phyloP scores from a whole-genome alignment of 2,113 vertebrate species.

The Syrmaticus mikado region DNA sequence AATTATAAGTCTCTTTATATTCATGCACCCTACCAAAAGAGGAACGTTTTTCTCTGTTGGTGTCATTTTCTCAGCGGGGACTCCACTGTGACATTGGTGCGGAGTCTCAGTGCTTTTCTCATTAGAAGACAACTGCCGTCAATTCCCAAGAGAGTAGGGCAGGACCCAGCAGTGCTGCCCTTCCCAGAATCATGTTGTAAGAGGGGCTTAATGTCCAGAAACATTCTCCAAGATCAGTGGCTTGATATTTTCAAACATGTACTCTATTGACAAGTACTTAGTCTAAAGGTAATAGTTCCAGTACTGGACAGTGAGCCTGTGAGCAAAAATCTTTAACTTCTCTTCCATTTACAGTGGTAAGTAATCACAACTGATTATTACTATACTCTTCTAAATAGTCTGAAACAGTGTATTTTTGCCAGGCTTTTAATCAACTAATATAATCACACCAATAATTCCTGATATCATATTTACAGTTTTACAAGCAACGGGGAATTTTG shows the following conservation, averaged over 20 bases:
- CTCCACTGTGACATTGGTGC: constrained; percentile 68
- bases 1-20: constrained; percentile 83
- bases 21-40: constrained; percentile 78
- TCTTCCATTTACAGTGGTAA: background rate
- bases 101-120: constrained; percentile 76
- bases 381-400: background rate
- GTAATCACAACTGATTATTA: background rate
- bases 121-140: constrained; percentile 70
- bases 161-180: background rate
- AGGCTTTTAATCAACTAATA: background rate
- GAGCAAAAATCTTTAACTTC: background rate
- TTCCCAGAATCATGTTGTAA: background rate
- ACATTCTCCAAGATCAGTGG: background rate
- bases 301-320: background rate
- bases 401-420: background rate
- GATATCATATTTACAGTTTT: background rate
- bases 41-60: constrained; percentile 73
- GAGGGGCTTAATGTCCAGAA: background rate
- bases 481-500: background rate
- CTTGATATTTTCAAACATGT: background rate
- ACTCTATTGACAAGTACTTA: background rate
- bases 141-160: constrained; percentile 29
- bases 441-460: background rate
- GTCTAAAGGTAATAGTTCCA: background rate
- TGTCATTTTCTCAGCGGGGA: constrained; percentile 82